Evolutionary conservation across 1,140 invertebrate genomes (phyloP).

Genomic region (Pachypsylla venusta): DNA sequence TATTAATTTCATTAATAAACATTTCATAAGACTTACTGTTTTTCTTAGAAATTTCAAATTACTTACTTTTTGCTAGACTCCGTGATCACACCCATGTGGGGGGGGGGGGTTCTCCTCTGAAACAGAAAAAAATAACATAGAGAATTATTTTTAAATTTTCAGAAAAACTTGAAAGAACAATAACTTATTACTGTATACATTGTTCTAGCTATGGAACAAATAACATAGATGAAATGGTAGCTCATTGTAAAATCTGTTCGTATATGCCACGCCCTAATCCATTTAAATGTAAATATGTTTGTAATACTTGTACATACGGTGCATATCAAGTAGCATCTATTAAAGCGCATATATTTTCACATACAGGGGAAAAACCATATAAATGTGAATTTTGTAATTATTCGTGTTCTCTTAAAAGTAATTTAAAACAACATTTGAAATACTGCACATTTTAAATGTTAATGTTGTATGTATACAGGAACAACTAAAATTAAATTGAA

Average conservation of each 20-base stretch:
- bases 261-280: neutral
- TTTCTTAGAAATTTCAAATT: no score
- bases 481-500: neutral
- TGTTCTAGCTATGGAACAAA: neutral
- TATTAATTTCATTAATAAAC: no score
- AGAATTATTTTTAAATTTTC: neutral
- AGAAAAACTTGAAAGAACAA: neutral
- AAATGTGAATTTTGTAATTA: constrained; percentile 10
- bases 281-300: neutral
- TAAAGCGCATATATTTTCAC: neutral
- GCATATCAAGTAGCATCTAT: neutral
- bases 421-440: neutral
- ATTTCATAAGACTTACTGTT: no score
- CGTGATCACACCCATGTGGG: no score
- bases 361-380: constrained; percentile 17
- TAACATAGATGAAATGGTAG: neutral
- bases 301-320: neutral
- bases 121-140: neutral
- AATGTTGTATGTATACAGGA: neutral
- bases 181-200: neutral
- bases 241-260: constrained; percentile 2
- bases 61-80: no score
- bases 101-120: no score
- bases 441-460: neutral
- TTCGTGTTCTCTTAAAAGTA: neutral